Conservation (phyloP, 2,113 vertebrate species). For the Prochilodus magdalenae region DNA sequence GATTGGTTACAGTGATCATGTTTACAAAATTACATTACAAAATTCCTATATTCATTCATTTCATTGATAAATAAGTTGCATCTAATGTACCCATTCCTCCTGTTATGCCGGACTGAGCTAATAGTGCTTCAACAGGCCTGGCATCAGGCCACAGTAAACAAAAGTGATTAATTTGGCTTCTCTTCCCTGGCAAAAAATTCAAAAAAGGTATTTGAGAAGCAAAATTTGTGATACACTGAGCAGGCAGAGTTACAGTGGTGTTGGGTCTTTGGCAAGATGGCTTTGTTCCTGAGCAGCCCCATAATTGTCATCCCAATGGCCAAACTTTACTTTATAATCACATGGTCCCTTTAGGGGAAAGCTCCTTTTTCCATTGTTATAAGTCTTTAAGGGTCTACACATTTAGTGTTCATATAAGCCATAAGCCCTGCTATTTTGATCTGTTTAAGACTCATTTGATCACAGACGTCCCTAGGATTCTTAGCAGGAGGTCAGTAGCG, state of each 20-base stretch:
- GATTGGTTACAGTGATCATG: too few relatives aligned
- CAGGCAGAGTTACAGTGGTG: background rate
- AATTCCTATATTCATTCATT: too few relatives aligned
- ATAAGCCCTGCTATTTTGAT: background rate
- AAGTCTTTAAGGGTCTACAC: background rate
- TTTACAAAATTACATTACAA: too few relatives aligned
- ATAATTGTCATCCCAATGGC: background rate
- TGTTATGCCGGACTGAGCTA: too few relatives aligned
- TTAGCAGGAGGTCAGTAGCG: background rate
- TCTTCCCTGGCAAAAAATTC: background rate
- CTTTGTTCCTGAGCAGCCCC: background rate
- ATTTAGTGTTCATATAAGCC: background rate
- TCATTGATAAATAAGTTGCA: background rate
- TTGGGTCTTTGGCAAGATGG: constrained; percentile 16
- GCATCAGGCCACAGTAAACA: constrained; percentile 4
- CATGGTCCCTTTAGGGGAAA: background rate
- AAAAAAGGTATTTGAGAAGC: background rate
- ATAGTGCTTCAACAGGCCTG: background rate
- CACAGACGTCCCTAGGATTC: background rate
- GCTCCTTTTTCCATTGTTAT: background rate
- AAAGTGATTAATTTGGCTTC: background rate
- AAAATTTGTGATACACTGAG: background rate
- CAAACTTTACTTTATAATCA: background rate
- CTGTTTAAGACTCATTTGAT: background rate
- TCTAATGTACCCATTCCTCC: background rate